phyloP scores from a whole-genome alignment of 2,888 invertebrate species.

The Drosophila fungiperda region DNA sequence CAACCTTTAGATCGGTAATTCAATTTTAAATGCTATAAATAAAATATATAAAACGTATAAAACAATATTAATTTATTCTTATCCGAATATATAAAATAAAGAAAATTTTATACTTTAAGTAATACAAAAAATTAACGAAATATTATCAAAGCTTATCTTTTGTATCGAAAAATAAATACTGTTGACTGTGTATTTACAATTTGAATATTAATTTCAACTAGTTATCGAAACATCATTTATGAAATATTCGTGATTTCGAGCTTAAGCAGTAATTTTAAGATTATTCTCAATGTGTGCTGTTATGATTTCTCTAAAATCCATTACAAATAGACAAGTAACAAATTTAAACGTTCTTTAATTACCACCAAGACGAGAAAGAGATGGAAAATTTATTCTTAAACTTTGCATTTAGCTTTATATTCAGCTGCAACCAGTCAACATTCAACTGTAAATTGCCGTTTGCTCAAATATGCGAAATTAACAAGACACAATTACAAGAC shows the following conservation, averaged over 20 bases:
- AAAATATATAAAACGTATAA: neutral
- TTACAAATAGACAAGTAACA: conserved; percentile 75
- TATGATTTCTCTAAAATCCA: conserved; percentile 75
- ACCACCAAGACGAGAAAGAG: conserved; percentile 13
- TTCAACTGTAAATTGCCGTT: conserved; percentile 79
- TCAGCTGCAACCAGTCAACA: conserved; percentile 45
- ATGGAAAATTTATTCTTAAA: conserved; percentile 3
- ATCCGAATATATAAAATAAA: neutral
- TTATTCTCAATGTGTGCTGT: conserved; percentile 32
- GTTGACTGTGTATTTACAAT: neutral
- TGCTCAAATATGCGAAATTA: conserved; percentile 81
- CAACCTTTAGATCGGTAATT: neutral
- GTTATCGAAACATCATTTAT: neutral
- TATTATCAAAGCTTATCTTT: neutral
- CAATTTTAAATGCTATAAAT: neutral
- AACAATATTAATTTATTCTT: neutral
- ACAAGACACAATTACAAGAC: conserved; percentile 81
- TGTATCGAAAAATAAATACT: neutral
- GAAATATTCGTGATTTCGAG: neutral
- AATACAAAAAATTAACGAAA: neutral
- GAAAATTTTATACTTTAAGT: neutral
- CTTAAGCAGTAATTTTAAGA: neutral
- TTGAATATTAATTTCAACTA: neutral
- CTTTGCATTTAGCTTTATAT: conserved; percentile 16
- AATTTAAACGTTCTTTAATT: conserved; percentile 74